Evolutionary conservation across 1,140 invertebrate species (phyloP).

Genomic region (Varroa destructor): DNA sequence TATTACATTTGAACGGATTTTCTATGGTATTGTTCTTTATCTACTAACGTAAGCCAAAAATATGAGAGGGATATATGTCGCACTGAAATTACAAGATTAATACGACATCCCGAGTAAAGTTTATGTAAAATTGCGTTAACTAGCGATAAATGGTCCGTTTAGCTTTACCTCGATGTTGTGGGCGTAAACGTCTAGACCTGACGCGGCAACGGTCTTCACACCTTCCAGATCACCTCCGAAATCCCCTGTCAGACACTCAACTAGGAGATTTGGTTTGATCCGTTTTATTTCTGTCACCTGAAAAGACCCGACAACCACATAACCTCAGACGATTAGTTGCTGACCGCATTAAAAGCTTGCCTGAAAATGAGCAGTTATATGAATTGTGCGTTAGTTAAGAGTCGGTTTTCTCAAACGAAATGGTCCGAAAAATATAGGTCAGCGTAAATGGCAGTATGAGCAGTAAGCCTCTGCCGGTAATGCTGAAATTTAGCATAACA

Average conservation of each 20-base stretch:
- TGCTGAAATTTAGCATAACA: too few relatives aligned
- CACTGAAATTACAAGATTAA: not conserved
- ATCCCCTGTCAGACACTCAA: conserved; percentile 94
- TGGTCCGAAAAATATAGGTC: too few relatives aligned
- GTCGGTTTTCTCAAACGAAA: too few relatives aligned
- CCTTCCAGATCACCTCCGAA: conserved; percentile 68
- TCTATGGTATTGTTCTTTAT: too few relatives aligned
- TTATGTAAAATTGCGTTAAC: conserved; percentile 30
- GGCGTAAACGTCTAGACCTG: conserved; percentile 83
- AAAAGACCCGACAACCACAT: conserved; percentile 24
- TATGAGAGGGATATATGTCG: too few relatives aligned
- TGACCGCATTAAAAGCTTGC: not conserved
- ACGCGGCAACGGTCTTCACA: conserved; percentile 61
- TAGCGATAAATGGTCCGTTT: conserved; percentile 48
- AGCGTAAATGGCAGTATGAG: too few relatives aligned
- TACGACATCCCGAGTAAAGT: not conserved
- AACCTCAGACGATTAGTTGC: not conserved
- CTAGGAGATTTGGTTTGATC: conserved; percentile 68
- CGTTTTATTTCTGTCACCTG: conserved; percentile 32
- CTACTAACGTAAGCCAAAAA: too few relatives aligned
- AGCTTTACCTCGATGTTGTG: conserved; percentile 70
- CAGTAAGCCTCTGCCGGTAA: too few relatives aligned
- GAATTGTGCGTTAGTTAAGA: not conserved
- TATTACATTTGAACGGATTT: too few relatives aligned
- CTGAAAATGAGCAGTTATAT: not conserved